Conservation (phyloP, 2,113 vertebrate genomes). For the Erythrolamprus reginae region DNA sequence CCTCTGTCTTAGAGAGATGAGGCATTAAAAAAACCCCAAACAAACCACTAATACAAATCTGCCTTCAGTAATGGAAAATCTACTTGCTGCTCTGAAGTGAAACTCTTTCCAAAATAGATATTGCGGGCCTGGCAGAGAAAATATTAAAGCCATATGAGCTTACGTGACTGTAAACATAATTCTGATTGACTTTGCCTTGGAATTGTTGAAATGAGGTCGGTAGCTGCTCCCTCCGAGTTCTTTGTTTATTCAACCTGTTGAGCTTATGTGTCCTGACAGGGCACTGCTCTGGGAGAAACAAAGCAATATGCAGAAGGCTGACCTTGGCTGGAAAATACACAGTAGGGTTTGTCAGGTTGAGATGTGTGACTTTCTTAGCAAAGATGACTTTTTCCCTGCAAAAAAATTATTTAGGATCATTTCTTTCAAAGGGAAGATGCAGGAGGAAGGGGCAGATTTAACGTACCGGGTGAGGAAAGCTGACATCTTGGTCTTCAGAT, state of each 20-base stretch:
- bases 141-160: conserved; percentile 8
- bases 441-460: conserved; percentile 15
- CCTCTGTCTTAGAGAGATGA: neutral
- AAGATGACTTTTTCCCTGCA: neutral
- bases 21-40: neutral
- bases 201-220: conserved; percentile 50
- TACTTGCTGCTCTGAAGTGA: conserved; percentile 29
- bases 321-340: conserved; percentile 39
- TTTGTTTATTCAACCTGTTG: conserved; percentile 49
- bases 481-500: neutral
- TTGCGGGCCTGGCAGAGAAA: neutral
- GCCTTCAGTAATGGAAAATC: neutral
- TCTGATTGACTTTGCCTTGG: conserved; percentile 38
- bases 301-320: conserved; percentile 39
- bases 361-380: conserved; percentile 9
- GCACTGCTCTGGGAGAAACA: conserved; percentile 28
- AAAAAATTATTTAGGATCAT: neutral
- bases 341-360: conserved; percentile 13
- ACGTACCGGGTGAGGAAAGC: neutral
- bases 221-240: conserved; percentile 46
- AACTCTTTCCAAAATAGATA: conserved; percentile 32
- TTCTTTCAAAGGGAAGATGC: neutral
- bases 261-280: conserved; percentile 53
- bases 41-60: neutral
- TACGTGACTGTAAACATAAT: conserved; percentile 31